Conservation (phyloP, 2,113 vertebrate genomes). For the Pelusios castaneus region DNA sequence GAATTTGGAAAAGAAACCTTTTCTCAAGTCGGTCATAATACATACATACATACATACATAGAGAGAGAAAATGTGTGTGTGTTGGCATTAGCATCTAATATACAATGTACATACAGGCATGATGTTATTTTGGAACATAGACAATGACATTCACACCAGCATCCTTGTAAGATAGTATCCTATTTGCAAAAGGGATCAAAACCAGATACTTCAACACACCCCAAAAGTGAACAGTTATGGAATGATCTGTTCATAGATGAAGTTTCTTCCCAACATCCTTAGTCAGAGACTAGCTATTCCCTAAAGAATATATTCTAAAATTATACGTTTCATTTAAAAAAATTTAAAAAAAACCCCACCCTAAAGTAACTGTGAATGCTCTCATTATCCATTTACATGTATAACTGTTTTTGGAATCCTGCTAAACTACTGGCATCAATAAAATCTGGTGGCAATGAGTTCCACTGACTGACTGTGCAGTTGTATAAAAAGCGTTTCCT, state of each 20-base stretch:
- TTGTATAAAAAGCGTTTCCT: background rate
- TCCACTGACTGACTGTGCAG: background rate
- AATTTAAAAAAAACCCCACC: background rate
- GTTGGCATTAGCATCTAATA: background rate
- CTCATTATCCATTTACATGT: background rate
- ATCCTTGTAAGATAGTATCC: background rate
- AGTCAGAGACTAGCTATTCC: background rate
- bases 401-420: background rate
- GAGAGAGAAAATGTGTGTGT: no score
- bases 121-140: background rate
- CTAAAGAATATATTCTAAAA: background rate
- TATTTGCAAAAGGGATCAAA: background rate
- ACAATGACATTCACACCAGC: background rate
- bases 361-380: background rate
- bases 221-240: background rate
- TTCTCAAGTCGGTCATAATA: background rate
- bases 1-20: background rate
- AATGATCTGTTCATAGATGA: background rate
- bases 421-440: background rate
- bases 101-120: background rate
- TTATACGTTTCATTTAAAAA: background rate
- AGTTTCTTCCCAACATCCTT: background rate
- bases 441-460: background rate
- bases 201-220: background rate
- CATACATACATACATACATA: no score